phyloP scores from a whole-genome alignment of 2,797 vertebrate genomes.

The Philypnodon macrostomus region DNA sequence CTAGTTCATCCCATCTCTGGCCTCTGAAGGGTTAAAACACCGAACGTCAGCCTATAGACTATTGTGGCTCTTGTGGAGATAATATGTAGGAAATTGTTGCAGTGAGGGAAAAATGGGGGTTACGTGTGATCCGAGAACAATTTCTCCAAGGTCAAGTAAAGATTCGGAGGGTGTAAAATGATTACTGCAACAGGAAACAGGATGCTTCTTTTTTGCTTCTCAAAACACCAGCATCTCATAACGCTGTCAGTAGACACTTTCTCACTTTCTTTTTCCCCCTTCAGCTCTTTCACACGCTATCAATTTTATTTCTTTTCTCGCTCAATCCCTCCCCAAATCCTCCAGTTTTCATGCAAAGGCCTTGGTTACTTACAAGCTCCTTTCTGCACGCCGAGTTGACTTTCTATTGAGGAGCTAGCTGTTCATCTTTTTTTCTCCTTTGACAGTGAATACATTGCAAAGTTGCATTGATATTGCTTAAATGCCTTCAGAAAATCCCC shows the following conservation, averaged over 20 bases:
- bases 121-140: conserved; percentile 36
- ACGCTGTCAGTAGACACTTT: too few species aligned
- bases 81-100: conserved; percentile 9
- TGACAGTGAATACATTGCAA: conserved; percentile 31
- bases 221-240: conserved; percentile 60
- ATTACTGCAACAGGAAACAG: conserved; percentile 68
- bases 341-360: conserved; percentile 60
- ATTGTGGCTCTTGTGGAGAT: conserved; percentile 14
- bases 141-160: conserved; percentile 62
- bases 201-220: conserved; percentile 51
- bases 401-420: conserved; percentile 41
- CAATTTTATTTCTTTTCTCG: conserved; percentile 63
- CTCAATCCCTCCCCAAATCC: conserved; percentile 57
- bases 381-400: conserved; percentile 44
- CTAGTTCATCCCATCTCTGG: neutral
- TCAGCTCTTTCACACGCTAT: conserved; percentile 65
- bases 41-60: conserved; percentile 6
- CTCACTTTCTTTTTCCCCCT: conserved; percentile 54
- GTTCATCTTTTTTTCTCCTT: conserved; percentile 42
- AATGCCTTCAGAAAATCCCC: conserved; percentile 30
- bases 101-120: conserved; percentile 5
- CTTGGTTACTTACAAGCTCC: conserved; percentile 52
- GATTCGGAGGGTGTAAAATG: conserved; percentile 51
- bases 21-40: conserved; percentile 3
- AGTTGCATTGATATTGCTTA: conserved; percentile 27